Percentiles rank a stretch among this genome's conserved stretches.
Conservation (phyloP, 1,140 invertebrate genomes). For the Heliconius himera region DNA sequence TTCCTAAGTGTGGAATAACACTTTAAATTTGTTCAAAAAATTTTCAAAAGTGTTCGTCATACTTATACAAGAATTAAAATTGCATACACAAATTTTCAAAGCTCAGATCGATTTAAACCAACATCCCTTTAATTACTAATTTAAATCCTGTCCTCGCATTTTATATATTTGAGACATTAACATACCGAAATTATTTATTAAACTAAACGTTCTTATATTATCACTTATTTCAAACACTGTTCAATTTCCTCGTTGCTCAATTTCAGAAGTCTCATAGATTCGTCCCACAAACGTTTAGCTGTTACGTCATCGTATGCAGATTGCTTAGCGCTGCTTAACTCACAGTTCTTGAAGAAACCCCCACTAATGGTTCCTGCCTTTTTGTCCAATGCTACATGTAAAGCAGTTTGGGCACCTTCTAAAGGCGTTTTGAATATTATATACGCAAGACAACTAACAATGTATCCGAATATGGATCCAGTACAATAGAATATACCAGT, state of each 20-base stretch:
- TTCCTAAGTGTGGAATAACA: too few relatives aligned
- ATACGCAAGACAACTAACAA: constrained; percentile 42
- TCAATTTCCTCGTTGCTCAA: constrained; percentile 13
- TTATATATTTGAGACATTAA: too few relatives aligned
- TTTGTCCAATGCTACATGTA: constrained; percentile 56
- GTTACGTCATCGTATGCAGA: constrained; percentile 43
- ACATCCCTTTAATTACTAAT: too few relatives aligned
- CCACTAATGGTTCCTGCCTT: constrained; percentile 58
- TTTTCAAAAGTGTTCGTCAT: too few relatives aligned
- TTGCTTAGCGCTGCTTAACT: constrained; percentile 31
- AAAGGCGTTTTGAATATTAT: constrained; percentile 57
- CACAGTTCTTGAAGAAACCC: constrained; percentile 64
- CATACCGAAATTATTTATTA: too few relatives aligned
- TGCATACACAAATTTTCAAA: too few relatives aligned
- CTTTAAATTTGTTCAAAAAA: too few relatives aligned
- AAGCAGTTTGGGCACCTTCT: constrained; percentile 63
- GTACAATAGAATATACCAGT: constrained; percentile 76
- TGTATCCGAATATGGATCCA: constrained; percentile 38
- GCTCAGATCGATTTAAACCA: too few relatives aligned
- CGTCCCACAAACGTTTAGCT: constrained; percentile 49
- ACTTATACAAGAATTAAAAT: too few relatives aligned
- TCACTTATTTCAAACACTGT: constrained; percentile 14
- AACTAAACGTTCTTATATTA: neutral
- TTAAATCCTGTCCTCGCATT: too few relatives aligned
- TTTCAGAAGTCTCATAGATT: constrained; percentile 38